Conservation (phyloP, 1,140 invertebrate species). For the Watersipora subatra region DNA sequence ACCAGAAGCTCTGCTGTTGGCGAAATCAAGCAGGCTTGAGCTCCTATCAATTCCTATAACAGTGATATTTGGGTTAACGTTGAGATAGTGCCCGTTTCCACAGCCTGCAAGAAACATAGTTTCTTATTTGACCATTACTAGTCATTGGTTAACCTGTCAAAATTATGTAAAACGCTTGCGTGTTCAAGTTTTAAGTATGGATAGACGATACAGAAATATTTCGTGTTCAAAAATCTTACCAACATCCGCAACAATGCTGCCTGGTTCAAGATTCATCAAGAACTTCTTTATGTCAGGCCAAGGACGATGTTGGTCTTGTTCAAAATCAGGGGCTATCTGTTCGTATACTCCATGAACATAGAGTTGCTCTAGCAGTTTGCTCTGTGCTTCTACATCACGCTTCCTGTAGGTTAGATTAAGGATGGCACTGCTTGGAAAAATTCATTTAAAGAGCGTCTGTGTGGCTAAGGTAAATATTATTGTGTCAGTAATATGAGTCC, state of each 20-base stretch:
- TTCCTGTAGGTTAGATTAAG: too few species aligned
- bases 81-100: slow-evolving; percentile 82
- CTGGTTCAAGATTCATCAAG: slow-evolving; percentile 69
- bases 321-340: slow-evolving; percentile 52
- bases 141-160: too few species aligned
- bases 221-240: too few species aligned
- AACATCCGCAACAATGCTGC: slow-evolving; percentile 79
- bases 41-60: slow-evolving; percentile 77
- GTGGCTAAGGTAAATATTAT: too few species aligned
- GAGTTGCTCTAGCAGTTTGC: slow-evolving; percentile 59
- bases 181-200: too few species aligned
- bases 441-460: too few species aligned
- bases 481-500: too few species aligned
- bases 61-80: slow-evolving; percentile 67
- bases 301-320: slow-evolving; percentile 47
- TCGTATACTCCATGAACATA: slow-evolving; percentile 91
- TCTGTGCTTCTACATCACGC: neutral
- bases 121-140: neutral
- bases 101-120: slow-evolving; percentile 52
- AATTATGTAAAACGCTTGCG: too few species aligned
- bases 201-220: too few species aligned
- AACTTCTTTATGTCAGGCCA: slow-evolving; percentile 77
- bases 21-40: slow-evolving; percentile 59
- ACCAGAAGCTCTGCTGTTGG: slow-evolving; percentile 38
- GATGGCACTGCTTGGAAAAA: too few species aligned